Conservation (phyloP, 2,113 vertebrate species). For the Bambusicola thoracicus region DNA sequence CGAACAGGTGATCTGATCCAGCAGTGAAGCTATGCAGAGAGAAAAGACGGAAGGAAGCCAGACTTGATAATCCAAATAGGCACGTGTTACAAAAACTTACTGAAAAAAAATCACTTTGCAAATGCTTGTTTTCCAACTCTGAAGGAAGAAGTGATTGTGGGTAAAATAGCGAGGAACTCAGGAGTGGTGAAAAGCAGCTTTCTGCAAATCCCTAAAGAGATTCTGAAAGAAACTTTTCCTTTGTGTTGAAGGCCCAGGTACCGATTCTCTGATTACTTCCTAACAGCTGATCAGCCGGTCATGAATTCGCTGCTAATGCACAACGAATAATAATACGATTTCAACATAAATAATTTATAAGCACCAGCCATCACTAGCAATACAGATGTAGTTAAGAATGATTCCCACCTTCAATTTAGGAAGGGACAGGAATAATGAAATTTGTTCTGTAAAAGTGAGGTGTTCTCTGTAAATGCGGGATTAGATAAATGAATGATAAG, state of each 20-base stretch:
- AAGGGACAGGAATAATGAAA: neutral
- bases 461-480: neutral
- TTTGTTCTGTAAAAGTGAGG: neutral
- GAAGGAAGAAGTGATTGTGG: neutral
- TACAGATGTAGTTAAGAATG: neutral
- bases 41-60: neutral
- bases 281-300: neutral
- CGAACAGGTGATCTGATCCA: neutral
- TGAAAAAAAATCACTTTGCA: neutral
- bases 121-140: neutral
- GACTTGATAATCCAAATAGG: neutral
- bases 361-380: neutral
- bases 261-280: neutral
- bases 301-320: conserved; percentile 11
- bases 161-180: neutral
- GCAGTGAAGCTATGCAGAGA: neutral
- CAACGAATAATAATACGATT: neutral
- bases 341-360: conserved; percentile 11
- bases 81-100: neutral
- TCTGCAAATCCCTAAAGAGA: neutral
- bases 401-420: neutral
- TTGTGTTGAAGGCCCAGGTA: neutral
- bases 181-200: neutral
- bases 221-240: neutral
- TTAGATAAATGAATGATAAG: neutral